These are phyloP conservation scores for Astropecten irregularis DNA, from an alignment of 53 echinoderm and acorn worm genomes.

Conservation along the genomic window DNA sequence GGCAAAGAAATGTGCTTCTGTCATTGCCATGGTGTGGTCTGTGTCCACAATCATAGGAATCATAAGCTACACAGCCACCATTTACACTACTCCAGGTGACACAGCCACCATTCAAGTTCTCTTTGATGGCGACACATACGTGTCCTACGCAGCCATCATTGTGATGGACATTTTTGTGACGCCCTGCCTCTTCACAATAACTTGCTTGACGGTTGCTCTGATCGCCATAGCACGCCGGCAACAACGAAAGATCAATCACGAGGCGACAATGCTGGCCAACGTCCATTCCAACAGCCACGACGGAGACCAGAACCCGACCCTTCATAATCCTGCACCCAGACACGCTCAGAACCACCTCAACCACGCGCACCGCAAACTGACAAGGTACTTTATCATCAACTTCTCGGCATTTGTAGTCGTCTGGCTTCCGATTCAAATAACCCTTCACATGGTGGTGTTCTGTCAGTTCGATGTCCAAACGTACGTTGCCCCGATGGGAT, in stretches of 20 bases:
- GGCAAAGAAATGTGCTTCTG: not conserved
- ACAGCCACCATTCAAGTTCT: not conserved
- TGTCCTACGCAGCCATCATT: not conserved
- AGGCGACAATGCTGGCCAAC: not conserved
- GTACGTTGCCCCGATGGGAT: not conserved
- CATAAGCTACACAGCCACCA: not conserved
- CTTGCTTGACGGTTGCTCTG: not conserved
- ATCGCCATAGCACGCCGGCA: not conserved
- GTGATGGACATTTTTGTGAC: not conserved
- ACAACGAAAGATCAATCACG: conserved; percentile 7
- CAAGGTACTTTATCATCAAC: not conserved
- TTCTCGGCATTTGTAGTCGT: not conserved
- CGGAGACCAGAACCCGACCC: not conserved
- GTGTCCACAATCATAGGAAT: not conserved
- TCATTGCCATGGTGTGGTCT: not conserved
- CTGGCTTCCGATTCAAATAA: not conserved
- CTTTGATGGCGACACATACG: not conserved
- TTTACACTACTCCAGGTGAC: not conserved
- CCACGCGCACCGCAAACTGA: not conserved
- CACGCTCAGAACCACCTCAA: too few relatives aligned
- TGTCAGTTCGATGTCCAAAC: not conserved
- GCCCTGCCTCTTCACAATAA: not conserved
- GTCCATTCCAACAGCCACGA: not conserved
- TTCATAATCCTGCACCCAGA: not conserved
- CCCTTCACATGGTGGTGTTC: not conserved